Evolutionary conservation across 2,888 invertebrate genomes (phyloP), one percentile per base, ranked within the genome.

Genomic region (Macroteleia sp.): DNA sequence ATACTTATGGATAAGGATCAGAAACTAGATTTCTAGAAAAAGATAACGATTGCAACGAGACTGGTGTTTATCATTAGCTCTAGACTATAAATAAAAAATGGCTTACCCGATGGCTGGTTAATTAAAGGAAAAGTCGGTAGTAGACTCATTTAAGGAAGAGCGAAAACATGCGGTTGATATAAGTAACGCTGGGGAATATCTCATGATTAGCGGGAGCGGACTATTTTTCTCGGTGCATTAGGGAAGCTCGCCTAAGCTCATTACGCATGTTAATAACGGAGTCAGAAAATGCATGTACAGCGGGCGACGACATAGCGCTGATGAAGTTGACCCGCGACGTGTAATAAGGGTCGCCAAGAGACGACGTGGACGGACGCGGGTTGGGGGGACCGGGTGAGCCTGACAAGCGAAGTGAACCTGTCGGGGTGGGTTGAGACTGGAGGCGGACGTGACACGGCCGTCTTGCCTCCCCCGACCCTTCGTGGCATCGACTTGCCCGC

Each of bases 371-470:
- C 84, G 82, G 82, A 86, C 84, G 82, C 77, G 81, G 82, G 64
- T 69, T 56, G 64, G 46, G 66, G 46, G 67, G 64, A 73, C 56
- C 61, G 62, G 82, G 83, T 75, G 85, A 85, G 83, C 82, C 85
- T 86, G 88, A 86, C 86, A 86, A 86, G 87, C 83, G 82, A 85
- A 86, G 87, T 83, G 87, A 83, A 86, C 83, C 86, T 85, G 87
- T 86, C 86, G 83, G 81, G 83, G 86, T 81, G 82, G 87, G 88
- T 85, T 83, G 89, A 87, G 83, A 86, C n/a, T 86, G 85, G 84
- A 86, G 86, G 86, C 87, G 90, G 87, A 91, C 90, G 90, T 90
- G 90, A 90, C 91, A 87, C 87, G 90, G 87, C 83, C 90, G 89
- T 90, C 90, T 91, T 90, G 88, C 86, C 69, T 62, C 81, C 56